These are phyloP conservation scores for Meandrusa payeni DNA, from an alignment of 2,888 invertebrate genomes.

Conservation along the genomic window DNA sequence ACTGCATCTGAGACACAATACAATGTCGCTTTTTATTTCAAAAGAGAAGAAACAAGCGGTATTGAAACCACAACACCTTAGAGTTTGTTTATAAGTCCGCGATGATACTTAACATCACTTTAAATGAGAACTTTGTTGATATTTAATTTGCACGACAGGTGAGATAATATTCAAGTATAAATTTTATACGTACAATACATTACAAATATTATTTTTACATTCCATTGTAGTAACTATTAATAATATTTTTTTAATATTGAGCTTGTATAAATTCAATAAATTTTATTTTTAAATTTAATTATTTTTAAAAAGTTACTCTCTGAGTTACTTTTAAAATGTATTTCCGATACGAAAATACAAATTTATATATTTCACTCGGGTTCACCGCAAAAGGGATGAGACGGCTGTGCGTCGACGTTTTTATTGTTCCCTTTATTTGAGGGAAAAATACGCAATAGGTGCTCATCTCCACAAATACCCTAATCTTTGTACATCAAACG, in stretches of 20 bases:
- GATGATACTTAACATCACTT: background rate
- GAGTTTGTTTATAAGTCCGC: constrained; percentile 7
- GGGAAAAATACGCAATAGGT: constrained; percentile 56
- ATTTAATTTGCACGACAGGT: too few relatives aligned
- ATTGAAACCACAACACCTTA: constrained; percentile 25
- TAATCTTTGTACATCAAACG: constrained; percentile 76
- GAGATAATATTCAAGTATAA: constrained; percentile 4
- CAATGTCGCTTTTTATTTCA: background rate
- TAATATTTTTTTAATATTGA: too few relatives aligned
- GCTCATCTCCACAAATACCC: constrained; percentile 61
- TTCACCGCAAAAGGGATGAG: constrained; percentile 57
- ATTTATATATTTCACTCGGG: constrained; percentile 34
- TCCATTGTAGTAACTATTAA: too few relatives aligned
- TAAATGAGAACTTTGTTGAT: too few relatives aligned
- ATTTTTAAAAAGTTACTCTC: too few relatives aligned
- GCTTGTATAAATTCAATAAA: too few relatives aligned
- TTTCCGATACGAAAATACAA: too few relatives aligned
- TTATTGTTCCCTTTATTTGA: constrained; percentile 58
- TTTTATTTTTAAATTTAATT: too few relatives aligned
- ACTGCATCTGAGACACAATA: background rate
- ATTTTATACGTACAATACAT: too few relatives aligned
- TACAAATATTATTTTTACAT: too few relatives aligned
- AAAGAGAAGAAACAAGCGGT: constrained; percentile 38
- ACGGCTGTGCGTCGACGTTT: constrained; percentile 46
- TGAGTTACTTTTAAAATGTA: too few relatives aligned